Evolutionary conservation across 2,797 vertebrate species (phyloP).

Genomic region (Smutsia temminckii): DNA sequence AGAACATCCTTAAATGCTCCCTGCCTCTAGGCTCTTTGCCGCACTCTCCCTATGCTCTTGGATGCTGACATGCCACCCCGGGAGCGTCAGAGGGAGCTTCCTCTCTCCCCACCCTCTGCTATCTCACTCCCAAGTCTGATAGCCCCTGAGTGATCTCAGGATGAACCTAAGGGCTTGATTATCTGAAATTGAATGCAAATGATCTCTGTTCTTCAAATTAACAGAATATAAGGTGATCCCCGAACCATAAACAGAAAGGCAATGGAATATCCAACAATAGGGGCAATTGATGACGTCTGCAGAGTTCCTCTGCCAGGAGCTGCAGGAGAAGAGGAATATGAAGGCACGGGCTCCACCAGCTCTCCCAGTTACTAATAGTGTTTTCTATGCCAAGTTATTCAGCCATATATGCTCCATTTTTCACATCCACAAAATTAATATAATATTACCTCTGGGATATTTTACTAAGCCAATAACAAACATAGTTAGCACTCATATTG

Average conservation of each 20-base stretch:
- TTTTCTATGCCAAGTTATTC: not conserved
- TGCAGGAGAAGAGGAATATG: not conserved
- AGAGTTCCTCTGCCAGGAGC: not conserved
- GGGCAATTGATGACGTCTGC: not conserved
- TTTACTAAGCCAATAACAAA: conserved; percentile 3
- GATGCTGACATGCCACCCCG: not conserved
- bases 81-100: not conserved
- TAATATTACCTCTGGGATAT: not conserved
- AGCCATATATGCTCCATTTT: not conserved
- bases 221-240: not conserved
- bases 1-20: not conserved
- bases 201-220: not conserved
- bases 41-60: not conserved
- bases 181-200: not conserved
- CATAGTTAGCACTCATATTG: not conserved
- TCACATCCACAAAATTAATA: not conserved
- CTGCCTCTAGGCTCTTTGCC: not conserved
- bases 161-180: not conserved
- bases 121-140: not conserved
- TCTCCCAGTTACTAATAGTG: not conserved
- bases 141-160: not conserved
- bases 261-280: not conserved
- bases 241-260: not conserved
- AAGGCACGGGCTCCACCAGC: not conserved
- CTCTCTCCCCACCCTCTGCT: not conserved